Conservation (phyloP, 2,888 invertebrate genomes). For the Catocala nupta region DNA sequence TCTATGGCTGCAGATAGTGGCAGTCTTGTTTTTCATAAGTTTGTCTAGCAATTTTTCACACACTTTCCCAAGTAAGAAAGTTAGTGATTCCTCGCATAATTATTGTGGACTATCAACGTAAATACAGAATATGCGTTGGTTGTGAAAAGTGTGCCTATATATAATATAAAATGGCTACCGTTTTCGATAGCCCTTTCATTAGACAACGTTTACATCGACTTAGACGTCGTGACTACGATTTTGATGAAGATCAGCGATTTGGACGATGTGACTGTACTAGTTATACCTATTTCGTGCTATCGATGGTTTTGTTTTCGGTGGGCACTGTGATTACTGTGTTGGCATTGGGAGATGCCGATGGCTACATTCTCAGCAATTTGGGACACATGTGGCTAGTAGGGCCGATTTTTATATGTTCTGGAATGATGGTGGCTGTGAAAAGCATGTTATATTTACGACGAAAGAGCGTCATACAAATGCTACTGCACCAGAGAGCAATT, state of each 20-base stretch:
- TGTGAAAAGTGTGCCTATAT: conserved; percentile 48
- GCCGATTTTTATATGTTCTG: conserved; percentile 90
- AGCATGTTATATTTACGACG: conserved; percentile 89
- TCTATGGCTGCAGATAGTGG: conserved; percentile 34
- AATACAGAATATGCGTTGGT: conserved; percentile 50
- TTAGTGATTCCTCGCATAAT: conserved; percentile 28
- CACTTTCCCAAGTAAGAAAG: conserved; percentile 51
- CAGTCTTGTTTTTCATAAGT: conserved; percentile 55
- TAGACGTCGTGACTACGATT: conserved; percentile 87
- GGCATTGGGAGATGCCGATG: conserved; percentile 88
- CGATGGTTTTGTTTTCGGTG: conserved; percentile 88
- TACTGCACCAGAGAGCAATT: conserved; percentile 88
- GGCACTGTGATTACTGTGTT: conserved; percentile 89
- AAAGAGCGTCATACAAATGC: conserved; percentile 90
- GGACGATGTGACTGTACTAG: conserved; percentile 90
- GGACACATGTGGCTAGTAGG: conserved; percentile 91
- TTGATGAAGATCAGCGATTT: conserved; percentile 88
- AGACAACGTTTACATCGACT: conserved; percentile 88
- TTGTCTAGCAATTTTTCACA: conserved; percentile 45
- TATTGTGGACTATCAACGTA: conserved; percentile 26
- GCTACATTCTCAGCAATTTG: conserved; percentile 87
- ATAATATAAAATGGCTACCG: conserved; percentile 86
- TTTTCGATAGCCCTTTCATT: conserved; percentile 88
- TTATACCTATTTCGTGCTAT: conserved; percentile 89
- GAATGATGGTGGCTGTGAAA: conserved; percentile 90